A percentile compares a stretch with the other conserved stretches of the same genome.
Evolutionary conservation across 1,140 invertebrate species (phyloP).

Genomic region (Drosophila punjabiensis): DNA sequence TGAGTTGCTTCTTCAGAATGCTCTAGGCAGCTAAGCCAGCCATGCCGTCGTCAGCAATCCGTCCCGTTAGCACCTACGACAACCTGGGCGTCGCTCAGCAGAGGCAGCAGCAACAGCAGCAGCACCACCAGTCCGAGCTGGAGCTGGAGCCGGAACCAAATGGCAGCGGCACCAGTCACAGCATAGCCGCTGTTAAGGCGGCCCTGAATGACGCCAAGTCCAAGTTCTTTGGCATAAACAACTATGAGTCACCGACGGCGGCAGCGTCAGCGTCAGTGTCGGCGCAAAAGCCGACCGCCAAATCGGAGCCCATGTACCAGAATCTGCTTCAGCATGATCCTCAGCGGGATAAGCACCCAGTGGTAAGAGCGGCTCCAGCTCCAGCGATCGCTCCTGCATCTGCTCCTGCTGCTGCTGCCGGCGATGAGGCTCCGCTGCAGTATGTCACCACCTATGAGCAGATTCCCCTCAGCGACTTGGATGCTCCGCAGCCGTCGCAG

Average conservation of each 20-base stretch:
- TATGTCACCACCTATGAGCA: slow-evolving; percentile 71
- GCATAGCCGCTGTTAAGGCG: slow-evolving; percentile 80
- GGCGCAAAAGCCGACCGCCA: slow-evolving; percentile 9
- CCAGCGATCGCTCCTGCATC: neutral
- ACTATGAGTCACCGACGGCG: slow-evolving; percentile 36
- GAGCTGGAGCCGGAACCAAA: slow-evolving; percentile 52
- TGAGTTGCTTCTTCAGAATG: slow-evolving; percentile 11
- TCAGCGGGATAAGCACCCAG: slow-evolving; percentile 17
- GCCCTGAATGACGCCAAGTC: slow-evolving; percentile 82
- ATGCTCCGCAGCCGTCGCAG: slow-evolving; percentile 71
- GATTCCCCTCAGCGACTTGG: slow-evolving; percentile 73
- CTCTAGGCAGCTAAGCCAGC: slow-evolving; percentile 7
- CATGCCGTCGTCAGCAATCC: slow-evolving; percentile 66
- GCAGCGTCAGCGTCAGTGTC: neutral
- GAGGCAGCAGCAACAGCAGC: slow-evolving; percentile 24
- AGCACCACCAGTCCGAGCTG: slow-evolving; percentile 9
- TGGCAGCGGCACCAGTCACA: slow-evolving; percentile 67
- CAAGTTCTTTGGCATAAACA: slow-evolving; percentile 83
- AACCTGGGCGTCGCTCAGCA: slow-evolving; percentile 62
- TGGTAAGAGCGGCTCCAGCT: slow-evolving; percentile 14
- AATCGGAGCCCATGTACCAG: slow-evolving; percentile 67
- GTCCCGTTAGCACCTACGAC: slow-evolving; percentile 81
- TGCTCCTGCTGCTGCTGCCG: neutral
- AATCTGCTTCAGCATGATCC: slow-evolving; percentile 58
- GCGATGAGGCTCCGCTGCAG: slow-evolving; percentile 18